Percentiles rank a stretch among this genome's conserved stretches.
Evolutionary conservation across 2,888 invertebrate species (phyloP).

Genomic region (Meloe dianella): DNA sequence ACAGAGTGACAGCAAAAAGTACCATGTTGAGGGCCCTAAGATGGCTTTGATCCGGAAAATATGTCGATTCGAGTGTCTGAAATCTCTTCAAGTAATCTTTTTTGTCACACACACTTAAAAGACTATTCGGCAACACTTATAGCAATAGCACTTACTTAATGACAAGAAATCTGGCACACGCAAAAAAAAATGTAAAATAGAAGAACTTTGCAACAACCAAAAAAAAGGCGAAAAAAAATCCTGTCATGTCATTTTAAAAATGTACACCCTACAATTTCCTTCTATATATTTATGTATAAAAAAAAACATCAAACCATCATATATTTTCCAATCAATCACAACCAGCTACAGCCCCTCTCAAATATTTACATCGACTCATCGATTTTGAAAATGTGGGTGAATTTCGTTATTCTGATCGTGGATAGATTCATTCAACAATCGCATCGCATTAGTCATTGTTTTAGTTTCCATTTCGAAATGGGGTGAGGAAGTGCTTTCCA

Average conservation of each 20-base stretch:
- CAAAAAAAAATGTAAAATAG: not conserved
- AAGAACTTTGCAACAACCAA: not conserved
- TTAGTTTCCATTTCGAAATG: not conserved
- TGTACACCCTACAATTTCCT: not conserved
- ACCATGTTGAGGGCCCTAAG: not conserved
- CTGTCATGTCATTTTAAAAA: not conserved
- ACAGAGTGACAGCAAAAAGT: not conserved
- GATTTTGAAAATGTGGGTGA: not conserved
- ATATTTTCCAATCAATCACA: not conserved
- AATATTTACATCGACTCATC: not conserved
- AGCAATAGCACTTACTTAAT: not conserved
- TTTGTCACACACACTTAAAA: not conserved
- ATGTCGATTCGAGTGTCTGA: not conserved
- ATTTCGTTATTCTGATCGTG: not conserved
- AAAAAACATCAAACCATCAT: too few relatives aligned
- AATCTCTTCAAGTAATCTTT: not conserved
- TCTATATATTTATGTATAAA: too few relatives aligned
- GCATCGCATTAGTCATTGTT: not conserved
- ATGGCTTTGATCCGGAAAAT: constrained; percentile 7
- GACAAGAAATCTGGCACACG: not conserved
- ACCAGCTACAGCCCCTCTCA: not conserved
- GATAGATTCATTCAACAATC: not conserved
- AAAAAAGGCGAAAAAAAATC: not conserved
- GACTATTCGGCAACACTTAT: not conserved
- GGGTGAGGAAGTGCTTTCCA: not conserved